These are phyloP conservation scores for Cercocebus atys DNA, from an alignment of 2,113 vertebrate species.

Conservation along the genomic window DNA sequence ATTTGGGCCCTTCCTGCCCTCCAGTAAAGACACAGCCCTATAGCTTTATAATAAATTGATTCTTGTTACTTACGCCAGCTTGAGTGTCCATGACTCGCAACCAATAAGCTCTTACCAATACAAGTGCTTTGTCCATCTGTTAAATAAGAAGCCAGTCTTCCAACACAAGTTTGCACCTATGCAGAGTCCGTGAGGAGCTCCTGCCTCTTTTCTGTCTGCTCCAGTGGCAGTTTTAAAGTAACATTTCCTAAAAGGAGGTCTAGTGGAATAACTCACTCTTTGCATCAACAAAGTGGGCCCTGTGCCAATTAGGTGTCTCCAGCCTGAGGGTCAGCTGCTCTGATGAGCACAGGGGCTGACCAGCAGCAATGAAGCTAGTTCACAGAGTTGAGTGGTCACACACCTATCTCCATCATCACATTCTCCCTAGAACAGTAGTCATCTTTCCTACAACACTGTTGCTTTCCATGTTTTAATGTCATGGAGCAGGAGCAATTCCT, in stretches of 20 bases:
- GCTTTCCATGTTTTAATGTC: background rate
- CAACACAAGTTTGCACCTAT: background rate
- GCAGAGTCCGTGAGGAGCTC: background rate
- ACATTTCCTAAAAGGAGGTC: background rate
- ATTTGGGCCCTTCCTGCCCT: background rate
- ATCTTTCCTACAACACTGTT: background rate
- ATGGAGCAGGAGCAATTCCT: background rate
- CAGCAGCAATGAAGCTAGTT: background rate
- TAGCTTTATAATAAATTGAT: background rate
- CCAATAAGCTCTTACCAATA: background rate
- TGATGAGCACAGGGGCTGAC: background rate
- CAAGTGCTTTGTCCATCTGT: background rate
- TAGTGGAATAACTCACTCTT: background rate
- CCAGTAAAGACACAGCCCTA: background rate
- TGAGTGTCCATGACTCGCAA: background rate
- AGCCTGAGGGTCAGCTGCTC: background rate
- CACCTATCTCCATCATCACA: background rate
- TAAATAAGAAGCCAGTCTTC: background rate
- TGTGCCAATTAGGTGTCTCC: background rate
- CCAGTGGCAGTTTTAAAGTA: background rate
- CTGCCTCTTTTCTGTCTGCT: background rate
- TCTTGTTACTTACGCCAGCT: background rate
- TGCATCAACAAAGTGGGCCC: background rate
- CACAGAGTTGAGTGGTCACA: background rate
- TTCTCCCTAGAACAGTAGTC: rapidly evolving